A percentile compares a stretch with the other conserved stretches of the same genome.
phyloP scores from a whole-genome alignment of 2,797 vertebrate species.

The Pogonophryne albipinna region DNA sequence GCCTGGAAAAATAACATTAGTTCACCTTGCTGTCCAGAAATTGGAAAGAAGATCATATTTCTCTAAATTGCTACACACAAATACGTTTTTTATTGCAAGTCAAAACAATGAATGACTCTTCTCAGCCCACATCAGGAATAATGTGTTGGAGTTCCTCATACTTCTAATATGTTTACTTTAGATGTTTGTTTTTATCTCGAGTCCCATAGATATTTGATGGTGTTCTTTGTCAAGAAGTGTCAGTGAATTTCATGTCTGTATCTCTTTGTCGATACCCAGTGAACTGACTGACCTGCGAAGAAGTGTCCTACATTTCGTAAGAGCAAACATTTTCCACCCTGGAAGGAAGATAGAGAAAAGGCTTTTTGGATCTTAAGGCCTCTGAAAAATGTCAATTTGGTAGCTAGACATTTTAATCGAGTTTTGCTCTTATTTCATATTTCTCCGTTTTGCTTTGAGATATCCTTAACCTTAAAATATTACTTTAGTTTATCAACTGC shows the following conservation, averaged over 20 bases:
- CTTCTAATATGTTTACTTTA: slow-evolving; percentile 13
- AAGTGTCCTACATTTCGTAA: background rate
- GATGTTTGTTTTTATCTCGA: background rate
- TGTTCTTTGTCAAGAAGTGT: background rate
- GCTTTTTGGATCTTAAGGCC: background rate
- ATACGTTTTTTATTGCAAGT: no score
- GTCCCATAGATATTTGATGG: slow-evolving; percentile 12
- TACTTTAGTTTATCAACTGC: background rate
- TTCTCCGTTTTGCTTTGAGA: slow-evolving; percentile 14
- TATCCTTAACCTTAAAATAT: slow-evolving; percentile 2
- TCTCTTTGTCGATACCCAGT: background rate
- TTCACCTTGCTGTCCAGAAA: slow-evolving; percentile 1
- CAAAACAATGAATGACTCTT: background rate
- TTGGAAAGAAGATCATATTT: background rate
- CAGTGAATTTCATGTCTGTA: background rate
- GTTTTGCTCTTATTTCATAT: slow-evolving; percentile 1
- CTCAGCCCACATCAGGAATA: background rate
- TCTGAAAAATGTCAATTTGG: background rate
- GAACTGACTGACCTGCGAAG: background rate
- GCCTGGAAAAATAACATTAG: background rate
- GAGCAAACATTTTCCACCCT: background rate
- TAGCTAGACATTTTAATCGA: background rate
- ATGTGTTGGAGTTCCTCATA: background rate
- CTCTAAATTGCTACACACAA: no score
- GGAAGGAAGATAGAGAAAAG: background rate